Evolutionary conservation across 2,888 invertebrate species (phyloP).

Genomic region (Amblyjoppa proteus): DNA sequence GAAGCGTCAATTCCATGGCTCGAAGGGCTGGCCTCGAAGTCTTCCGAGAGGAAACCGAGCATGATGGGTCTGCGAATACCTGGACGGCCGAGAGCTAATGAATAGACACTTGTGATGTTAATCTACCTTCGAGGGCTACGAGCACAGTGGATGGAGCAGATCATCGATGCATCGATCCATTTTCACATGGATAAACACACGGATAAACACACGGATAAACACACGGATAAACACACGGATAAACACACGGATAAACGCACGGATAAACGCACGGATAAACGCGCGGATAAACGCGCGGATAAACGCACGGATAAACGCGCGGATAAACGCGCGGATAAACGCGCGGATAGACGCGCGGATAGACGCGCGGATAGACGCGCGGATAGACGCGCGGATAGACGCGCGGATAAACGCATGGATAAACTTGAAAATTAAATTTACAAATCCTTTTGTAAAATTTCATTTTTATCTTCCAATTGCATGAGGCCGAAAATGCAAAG

Average conservation of each 20-base stretch:
- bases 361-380: no score
- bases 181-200: background rate
- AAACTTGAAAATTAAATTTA: background rate
- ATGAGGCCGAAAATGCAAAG: background rate
- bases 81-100: background rate
- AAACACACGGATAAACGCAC: no score
- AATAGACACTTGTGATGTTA: slow-evolving; percentile 14
- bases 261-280: no score
- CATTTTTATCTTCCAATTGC: background rate
- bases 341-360: no score
- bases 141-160: background rate
- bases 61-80: background rate
- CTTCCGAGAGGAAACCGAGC: background rate
- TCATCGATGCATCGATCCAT: background rate
- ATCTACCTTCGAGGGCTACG: background rate
- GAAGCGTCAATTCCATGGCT: slow-evolving; percentile 24
- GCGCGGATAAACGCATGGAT: background rate
- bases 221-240: no score
- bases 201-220: no score
- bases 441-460: background rate
- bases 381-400: no score
- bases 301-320: no score
- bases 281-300: no score
- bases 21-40: slow-evolving; percentile 5
- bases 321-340: no score